Evolutionary conservation across 2,888 invertebrate genomes (phyloP), one percentile per base, ranked within the genome.

Genomic region (Thelaira solivaga): DNA sequence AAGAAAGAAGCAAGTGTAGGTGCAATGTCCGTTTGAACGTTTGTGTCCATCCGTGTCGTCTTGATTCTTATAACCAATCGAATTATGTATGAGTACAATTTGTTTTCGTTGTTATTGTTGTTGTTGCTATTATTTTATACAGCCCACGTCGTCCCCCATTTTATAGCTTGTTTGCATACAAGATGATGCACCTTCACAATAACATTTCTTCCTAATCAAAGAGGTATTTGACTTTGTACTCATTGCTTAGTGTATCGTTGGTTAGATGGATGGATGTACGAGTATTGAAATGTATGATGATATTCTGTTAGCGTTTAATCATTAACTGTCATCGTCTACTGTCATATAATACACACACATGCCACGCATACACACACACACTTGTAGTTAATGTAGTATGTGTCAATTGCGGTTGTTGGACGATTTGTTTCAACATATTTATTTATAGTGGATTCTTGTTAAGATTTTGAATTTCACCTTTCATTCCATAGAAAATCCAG

Each of bases 241-340:
- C 41, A 49, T 39, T 61, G 61, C 47, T 45, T 41, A 20, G 26
- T 29, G 20, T 4, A n/a, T 31, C n/a, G 18, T 47, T 41, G 11
- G 7, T 41, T 34, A 24, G 31, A 36, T 26, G 39, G 4, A 47
- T 22, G n/a, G 6, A 34, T 24, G 13, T 3, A 20, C 6, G 5
- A 2, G 29, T 1, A 18, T 71, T 41, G n/a, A 36, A 47, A 26
- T 18, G 4, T 59, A 36, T 61, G 24, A 62, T 64, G 55, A 67
- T 67, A 75, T 68, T 77, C 74, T 71, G 78, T 74, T 78, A 74
- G 62, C 74, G 65, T 78, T 78, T 78, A 78, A 78, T 78, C 78
- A 78, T 74, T 78, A 78, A 78, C 78, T 78, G 78, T 78, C 78
- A 78, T 78, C 74, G 78, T 78, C 74, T 74, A 71, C 74, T 71